These are phyloP conservation scores for Catamblyrhynchus diadema DNA, from an alignment of 2,797 vertebrate genomes.

Conservation along the genomic window DNA sequence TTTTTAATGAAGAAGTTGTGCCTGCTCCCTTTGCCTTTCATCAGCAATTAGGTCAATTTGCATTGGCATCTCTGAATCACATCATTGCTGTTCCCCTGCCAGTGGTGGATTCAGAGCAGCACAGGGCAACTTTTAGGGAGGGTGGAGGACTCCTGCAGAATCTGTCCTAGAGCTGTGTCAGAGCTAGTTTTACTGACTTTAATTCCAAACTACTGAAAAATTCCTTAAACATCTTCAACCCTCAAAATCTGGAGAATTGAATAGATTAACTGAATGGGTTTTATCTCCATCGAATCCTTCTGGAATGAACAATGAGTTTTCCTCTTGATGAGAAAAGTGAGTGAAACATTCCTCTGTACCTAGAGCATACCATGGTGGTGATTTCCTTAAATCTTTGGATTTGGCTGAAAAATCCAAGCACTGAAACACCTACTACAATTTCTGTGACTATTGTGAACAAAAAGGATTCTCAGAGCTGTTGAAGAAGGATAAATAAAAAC, in stretches of 20 bases:
- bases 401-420: background rate
- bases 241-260: background rate
- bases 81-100: accelerated
- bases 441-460: background rate
- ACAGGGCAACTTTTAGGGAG: background rate
- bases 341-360: background rate
- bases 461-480: slow-evolving; percentile 27
- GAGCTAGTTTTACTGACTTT: background rate
- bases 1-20: background rate
- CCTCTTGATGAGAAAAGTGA: background rate
- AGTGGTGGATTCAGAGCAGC: background rate
- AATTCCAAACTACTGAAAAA: background rate
- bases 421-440: background rate
- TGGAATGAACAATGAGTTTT: background rate
- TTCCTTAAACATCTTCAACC: background rate
- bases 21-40: background rate
- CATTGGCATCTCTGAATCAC: background rate
- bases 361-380: accelerated
- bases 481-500: slow-evolving; percentile 42
- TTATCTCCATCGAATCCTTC: background rate
- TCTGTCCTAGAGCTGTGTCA: background rate
- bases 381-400: background rate
- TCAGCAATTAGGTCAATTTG: background rate
- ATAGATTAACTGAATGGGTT: background rate
- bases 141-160: accelerated